phyloP scores from a whole-genome alignment of 2,113 vertebrate species.

The Rafetus swinhoei region DNA sequence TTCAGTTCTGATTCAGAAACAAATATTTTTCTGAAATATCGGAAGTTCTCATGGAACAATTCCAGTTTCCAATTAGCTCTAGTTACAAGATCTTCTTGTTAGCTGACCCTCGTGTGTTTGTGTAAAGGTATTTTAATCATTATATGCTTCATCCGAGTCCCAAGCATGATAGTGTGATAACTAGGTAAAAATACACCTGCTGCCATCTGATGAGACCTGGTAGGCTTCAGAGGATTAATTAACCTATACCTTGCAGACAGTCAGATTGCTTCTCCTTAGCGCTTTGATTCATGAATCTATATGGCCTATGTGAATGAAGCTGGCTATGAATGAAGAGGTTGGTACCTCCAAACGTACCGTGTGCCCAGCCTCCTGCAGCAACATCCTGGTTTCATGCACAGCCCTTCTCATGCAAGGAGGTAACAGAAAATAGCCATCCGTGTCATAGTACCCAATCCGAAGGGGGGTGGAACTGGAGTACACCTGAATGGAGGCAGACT shows the following conservation, averaged over 20 bases:
- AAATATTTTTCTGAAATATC: background rate
- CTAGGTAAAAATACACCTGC: background rate
- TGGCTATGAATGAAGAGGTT: rapidly evolving
- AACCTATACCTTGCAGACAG: background rate
- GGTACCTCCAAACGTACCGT: slow-evolving; percentile 74
- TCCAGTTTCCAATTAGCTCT: background rate
- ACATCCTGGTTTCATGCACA: slow-evolving; percentile 80
- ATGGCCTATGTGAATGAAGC: background rate
- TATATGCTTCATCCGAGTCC: background rate
- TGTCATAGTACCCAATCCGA: slow-evolving; percentile 88
- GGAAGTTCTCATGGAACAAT: background rate
- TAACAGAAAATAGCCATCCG: slow-evolving; percentile 76
- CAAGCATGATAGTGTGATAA: background rate
- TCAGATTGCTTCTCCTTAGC: background rate
- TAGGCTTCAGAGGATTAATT: background rate
- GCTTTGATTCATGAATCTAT: background rate
- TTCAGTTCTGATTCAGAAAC: background rate
- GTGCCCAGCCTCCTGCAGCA: slow-evolving; percentile 89
- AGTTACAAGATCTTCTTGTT: background rate
- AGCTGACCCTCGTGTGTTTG: background rate
- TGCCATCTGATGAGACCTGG: background rate
- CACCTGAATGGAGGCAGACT: slow-evolving; percentile 72
- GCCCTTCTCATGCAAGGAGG: slow-evolving; percentile 86
- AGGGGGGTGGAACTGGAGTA: slow-evolving; percentile 83
- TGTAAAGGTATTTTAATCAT: background rate